Percentiles rank a stretch among this genome's conserved stretches.
phyloP scores from a whole-genome alignment of 2,113 vertebrate species.

The Trichechus manatus region DNA sequence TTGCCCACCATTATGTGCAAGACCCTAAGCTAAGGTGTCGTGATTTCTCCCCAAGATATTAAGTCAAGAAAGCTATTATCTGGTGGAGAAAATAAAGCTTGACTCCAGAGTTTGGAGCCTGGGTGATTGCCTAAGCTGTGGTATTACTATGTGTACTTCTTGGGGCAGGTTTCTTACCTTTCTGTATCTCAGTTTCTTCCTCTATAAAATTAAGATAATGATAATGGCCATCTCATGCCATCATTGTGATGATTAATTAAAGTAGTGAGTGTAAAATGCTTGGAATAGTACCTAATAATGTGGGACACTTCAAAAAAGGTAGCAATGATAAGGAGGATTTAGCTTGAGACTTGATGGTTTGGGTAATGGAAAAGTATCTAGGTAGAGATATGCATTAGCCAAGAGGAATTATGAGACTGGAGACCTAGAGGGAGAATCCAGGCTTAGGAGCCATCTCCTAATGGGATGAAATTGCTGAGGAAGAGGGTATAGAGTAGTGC shows the following conservation, averaged over 20 bases:
- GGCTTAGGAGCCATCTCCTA: neutral
- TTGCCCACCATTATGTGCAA: neutral
- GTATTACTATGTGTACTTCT: neutral
- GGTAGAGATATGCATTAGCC: neutral
- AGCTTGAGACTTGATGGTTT: neutral
- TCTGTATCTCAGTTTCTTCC: neutral
- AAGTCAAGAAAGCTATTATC: neutral
- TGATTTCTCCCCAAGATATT: neutral
- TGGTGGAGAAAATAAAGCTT: slow-evolving; percentile 14
- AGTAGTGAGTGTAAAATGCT: neutral
- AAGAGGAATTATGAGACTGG: neutral
- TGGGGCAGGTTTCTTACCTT: neutral
- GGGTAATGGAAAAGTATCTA: neutral
- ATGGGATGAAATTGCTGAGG: neutral
- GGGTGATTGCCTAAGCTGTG: neutral
- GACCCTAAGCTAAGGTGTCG: neutral
- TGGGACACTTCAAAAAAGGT: neutral
- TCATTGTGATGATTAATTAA: neutral
- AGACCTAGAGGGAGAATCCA: neutral
- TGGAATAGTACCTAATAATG: neutral
- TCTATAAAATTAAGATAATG: neutral
- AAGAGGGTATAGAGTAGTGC: neutral
- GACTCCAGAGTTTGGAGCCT: neutral
- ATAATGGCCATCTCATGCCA: neutral
- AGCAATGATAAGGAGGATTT: neutral